phyloP scores from a whole-genome alignment of 2,888 invertebrate genomes.

The Epistrophe grossulariae region DNA sequence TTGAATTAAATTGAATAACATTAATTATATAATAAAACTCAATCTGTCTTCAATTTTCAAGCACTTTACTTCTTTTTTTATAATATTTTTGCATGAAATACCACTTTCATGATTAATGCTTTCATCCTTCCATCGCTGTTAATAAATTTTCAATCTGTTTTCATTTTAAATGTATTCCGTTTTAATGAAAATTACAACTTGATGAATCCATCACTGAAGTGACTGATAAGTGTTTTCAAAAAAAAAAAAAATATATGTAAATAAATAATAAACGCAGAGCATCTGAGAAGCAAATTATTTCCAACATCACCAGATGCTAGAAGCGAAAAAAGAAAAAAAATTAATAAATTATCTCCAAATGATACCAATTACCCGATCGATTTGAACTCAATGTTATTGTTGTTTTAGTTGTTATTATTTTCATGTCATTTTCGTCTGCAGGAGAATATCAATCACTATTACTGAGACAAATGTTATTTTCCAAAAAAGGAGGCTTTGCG shows the following conservation, averaged over 20 bases:
- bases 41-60: background rate
- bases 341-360: slow-evolving; percentile 66
- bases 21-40: background rate
- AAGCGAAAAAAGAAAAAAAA: background rate
- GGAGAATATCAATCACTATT: slow-evolving; percentile 60
- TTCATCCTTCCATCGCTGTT: background rate
- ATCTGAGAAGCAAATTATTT: background rate
- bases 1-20: background rate
- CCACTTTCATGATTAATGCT: background rate
- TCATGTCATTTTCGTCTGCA: slow-evolving; percentile 8
- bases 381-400: slow-evolving; percentile 20
- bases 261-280: slow-evolving; percentile 1
- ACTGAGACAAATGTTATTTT: slow-evolving; percentile 39
- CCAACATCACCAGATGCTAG: slow-evolving; percentile 8
- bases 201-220: slow-evolving; percentile 60
- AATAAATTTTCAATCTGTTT: slow-evolving; percentile 27
- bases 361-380: slow-evolving; percentile 67
- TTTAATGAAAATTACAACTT: slow-evolving; percentile 53
- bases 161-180: slow-evolving; percentile 18
- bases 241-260: background rate
- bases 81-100: background rate
- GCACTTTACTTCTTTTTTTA: background rate
- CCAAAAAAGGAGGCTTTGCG: no score
- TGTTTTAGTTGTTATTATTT: background rate
- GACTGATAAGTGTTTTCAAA: slow-evolving; percentile 44